Conservation (phyloP, 2,888 invertebrate species). For the Chaitophorus viminalis region DNA sequence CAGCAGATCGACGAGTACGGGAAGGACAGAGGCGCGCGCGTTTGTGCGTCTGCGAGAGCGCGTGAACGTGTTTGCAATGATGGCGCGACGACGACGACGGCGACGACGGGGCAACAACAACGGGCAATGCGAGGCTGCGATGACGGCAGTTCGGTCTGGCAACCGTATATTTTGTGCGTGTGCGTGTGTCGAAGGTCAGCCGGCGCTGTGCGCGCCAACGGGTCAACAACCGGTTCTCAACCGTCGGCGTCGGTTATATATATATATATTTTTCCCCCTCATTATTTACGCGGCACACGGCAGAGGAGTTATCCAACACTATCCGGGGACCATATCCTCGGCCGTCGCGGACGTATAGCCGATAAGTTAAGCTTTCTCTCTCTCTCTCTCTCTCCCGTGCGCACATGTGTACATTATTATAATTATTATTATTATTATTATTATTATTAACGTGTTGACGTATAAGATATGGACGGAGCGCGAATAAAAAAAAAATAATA, state of each 20-base stretch:
- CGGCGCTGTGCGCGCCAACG: conserved; percentile 39
- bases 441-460: no score
- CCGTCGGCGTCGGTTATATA: conserved; percentile 30
- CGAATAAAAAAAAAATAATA: no score
- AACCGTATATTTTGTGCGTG: conserved; percentile 6
- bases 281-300: background rate
- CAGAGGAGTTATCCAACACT: conserved; percentile 39
- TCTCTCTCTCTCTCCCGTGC: background rate
- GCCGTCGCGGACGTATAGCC: background rate
- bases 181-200: conserved; percentile 31
- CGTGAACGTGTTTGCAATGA: conserved; percentile 47
- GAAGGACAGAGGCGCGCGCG: background rate
- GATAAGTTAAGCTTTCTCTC: conserved; percentile 3
- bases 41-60: background rate
- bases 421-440: no score
- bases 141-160: conserved; percentile 30
- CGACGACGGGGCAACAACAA: background rate
- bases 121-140: background rate
- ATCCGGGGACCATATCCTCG: conserved; percentile 14
- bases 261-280: background rate
- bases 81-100: background rate
- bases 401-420: background rate
- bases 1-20: background rate
- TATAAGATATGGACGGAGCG: no score
- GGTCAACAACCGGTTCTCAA: conserved; percentile 61